Evolutionary conservation across 2,888 invertebrate genomes (phyloP).

Genomic region (Parapristionchus giblindavisi): DNA sequence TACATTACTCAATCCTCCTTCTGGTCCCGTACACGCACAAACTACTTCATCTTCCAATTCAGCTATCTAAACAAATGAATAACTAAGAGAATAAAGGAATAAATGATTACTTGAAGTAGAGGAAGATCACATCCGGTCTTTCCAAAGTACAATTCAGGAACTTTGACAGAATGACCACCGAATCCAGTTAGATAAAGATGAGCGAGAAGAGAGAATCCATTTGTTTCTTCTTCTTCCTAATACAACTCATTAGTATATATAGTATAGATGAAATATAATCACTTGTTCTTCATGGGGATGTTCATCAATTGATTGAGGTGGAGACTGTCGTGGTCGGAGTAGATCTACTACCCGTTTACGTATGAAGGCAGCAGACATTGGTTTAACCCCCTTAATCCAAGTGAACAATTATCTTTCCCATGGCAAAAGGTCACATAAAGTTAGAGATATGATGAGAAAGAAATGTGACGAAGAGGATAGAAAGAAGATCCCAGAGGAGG

Average conservation of each 20-base stretch:
- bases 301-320: constrained; percentile 6
- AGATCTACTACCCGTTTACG: constrained; percentile 37
- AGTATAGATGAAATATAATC: not conserved
- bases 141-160: constrained; percentile 50
- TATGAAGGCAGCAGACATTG: constrained; percentile 29
- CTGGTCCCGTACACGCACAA: constrained; percentile 85
- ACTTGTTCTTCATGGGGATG: constrained; percentile 3
- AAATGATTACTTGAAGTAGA: constrained; percentile 40
- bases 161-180: constrained; percentile 30
- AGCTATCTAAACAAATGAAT: constrained; percentile 47
- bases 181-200: constrained; percentile 37
- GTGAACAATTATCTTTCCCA: not conserved
- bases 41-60: constrained; percentile 50
- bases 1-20: constrained; percentile 82
- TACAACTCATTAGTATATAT: not conserved
- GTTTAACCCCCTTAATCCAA: constrained; percentile 4
- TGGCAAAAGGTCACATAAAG: not conserved
- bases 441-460: not conserved
- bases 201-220: constrained; percentile 17
- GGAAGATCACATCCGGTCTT: constrained; percentile 57
- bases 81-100: not conserved
- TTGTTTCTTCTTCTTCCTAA: constrained; percentile 8
- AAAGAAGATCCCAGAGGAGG: constrained; percentile 13
- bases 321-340: constrained; percentile 30
- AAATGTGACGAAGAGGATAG: not conserved